These are phyloP conservation scores for human (Homo sapiens) DNA, from an alignment of 2,113 vertebrate genomes.

Conservation along the genomic window DNA sequence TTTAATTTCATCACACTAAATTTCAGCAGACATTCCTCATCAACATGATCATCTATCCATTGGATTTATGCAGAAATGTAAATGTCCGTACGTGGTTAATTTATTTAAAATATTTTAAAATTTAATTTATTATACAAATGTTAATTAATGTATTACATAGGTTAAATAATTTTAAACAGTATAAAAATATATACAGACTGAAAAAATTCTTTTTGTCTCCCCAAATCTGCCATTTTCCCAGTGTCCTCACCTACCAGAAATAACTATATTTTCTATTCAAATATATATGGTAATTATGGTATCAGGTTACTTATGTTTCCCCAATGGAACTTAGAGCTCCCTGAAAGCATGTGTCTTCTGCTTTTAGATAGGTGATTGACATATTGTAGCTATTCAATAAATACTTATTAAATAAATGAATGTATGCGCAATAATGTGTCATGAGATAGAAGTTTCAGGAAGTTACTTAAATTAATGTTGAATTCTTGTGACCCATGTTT, in stretches of 20 bases:
- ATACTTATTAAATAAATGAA: not conserved
- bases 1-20: not conserved
- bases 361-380: not conserved
- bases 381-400: not conserved
- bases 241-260: not conserved
- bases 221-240: not conserved
- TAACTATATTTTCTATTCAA: not conserved
- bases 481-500: not conserved
- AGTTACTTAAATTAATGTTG: not conserved
- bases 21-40: accelerated
- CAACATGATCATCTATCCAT: no score
- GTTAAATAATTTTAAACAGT: not conserved
- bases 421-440: not conserved
- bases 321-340: not conserved
- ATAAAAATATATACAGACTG: not conserved
- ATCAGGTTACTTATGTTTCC: not conserved
- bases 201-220: not conserved
- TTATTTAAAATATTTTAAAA: not conserved
- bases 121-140: not conserved
- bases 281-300: not conserved
- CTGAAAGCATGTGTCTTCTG: not conserved
- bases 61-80: not conserved
- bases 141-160: not conserved
- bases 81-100: not conserved
- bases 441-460: not conserved